Conservation (phyloP, 1,140 invertebrate genomes). For the Megalonaias nervosa region DNA sequence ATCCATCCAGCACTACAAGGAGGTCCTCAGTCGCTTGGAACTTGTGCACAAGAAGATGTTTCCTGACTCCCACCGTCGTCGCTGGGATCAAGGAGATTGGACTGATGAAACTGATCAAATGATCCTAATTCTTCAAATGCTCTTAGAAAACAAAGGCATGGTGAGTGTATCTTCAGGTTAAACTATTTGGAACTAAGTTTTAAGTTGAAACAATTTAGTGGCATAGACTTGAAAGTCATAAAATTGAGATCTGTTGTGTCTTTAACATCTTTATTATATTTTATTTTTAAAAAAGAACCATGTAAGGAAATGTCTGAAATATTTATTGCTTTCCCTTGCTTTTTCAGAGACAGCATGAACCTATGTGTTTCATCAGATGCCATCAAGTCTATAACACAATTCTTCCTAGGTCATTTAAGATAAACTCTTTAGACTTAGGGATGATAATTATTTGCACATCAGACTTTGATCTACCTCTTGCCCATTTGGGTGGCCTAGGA, state of each 20-base stretch:
- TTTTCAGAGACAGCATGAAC: not conserved
- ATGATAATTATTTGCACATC: too few species aligned
- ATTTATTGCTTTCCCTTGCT: not conserved
- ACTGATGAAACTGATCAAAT: conserved; percentile 67
- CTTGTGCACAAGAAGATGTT: conserved; percentile 59
- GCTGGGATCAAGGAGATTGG: conserved; percentile 64
- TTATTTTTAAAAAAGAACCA: not conserved
- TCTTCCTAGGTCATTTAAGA: too few species aligned
- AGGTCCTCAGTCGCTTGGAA: conserved; percentile 50
- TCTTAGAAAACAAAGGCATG: conserved; percentile 56
- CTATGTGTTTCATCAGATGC: too few species aligned
- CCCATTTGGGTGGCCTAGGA: too few species aligned
- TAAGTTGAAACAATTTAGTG: not conserved
- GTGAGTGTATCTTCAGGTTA: conserved; percentile 33
- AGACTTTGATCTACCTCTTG: too few species aligned
- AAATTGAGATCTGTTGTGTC: not conserved
- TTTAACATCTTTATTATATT: not conserved
- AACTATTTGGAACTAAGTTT: not conserved
- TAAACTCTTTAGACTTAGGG: too few species aligned
- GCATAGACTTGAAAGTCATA: not conserved
- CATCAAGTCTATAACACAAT: too few species aligned
- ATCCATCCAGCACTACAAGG: conserved; percentile 57
- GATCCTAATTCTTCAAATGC: conserved; percentile 59
- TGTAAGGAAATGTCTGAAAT: not conserved
- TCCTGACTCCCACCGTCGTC: conserved; percentile 56